phyloP scores from a whole-genome alignment of 2,113 vertebrate species.

The Donacobius atricapilla region DNA sequence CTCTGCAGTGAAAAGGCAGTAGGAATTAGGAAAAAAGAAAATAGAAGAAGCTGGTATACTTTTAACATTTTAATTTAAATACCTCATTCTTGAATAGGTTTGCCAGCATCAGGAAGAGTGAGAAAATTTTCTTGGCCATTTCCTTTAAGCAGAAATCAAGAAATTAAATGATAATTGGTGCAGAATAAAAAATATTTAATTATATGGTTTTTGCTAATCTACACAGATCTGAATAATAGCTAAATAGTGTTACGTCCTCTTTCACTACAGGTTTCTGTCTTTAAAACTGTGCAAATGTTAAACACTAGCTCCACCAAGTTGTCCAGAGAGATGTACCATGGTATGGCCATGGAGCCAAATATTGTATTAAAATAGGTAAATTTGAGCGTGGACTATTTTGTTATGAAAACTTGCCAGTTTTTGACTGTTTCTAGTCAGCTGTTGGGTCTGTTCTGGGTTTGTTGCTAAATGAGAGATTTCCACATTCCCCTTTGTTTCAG shows the following conservation, averaged over 20 bases:
- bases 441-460: not conserved
- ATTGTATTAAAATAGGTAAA: not conserved
- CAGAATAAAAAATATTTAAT: not conserved
- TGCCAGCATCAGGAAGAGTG: not conserved
- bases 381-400: not conserved
- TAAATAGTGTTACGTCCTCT: not conserved
- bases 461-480: not conserved
- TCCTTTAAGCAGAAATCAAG: not conserved
- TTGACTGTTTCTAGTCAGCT: not conserved
- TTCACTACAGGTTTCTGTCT: not conserved
- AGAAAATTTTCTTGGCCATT: not conserved
- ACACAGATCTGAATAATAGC: not conserved
- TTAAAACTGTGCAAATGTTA: not conserved
- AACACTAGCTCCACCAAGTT: not conserved
- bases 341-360: not conserved
- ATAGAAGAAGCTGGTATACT: not conserved
- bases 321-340: fast-evolving
- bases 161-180: not conserved
- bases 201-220: not conserved
- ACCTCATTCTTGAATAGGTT: not conserved
- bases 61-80: not conserved
- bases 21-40: not conserved
- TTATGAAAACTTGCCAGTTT: not conserved
- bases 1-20: not conserved
- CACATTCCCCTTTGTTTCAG: not conserved